A percentile compares a stretch with the other conserved stretches of the same genome.
phyloP scores from a whole-genome alignment of 2,888 invertebrate species.

The Chamaedrilus cognettii region DNA sequence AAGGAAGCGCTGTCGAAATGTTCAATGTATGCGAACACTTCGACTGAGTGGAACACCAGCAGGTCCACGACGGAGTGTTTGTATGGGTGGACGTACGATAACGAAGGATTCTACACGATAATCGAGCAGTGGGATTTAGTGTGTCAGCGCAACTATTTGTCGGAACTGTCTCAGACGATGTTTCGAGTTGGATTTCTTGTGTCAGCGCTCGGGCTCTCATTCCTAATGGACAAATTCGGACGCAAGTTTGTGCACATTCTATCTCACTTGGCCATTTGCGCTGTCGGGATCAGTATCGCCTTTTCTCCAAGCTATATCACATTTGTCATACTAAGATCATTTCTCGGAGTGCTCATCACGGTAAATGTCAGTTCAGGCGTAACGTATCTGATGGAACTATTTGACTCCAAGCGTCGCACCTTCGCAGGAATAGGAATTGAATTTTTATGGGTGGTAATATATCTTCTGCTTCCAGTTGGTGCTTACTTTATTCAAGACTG shows the following conservation, averaged over 20 bases:
- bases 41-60: no score
- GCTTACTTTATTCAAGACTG: constrained; percentile 30
- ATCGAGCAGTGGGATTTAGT: constrained; percentile 33
- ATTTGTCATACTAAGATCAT: constrained; percentile 21
- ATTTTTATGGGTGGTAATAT: constrained; percentile 22
- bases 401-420: constrained; percentile 29
- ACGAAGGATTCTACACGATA: constrained; percentile 26
- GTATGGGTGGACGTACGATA: constrained; percentile 19
- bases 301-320: constrained; percentile 24
- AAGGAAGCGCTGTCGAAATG: no score
- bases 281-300: constrained; percentile 15
- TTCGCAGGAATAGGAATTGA: constrained; percentile 31
- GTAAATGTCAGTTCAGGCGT: constrained; percentile 25
- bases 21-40: no score
- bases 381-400: constrained; percentile 30
- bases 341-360: constrained; percentile 16
- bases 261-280: constrained; percentile 11
- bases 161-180: constrained; percentile 30
- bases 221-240: constrained; percentile 27
- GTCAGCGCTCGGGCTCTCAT: constrained; percentile 15
- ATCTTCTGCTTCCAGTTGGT: constrained; percentile 25
- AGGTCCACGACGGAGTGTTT: no score
- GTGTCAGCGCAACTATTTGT: constrained; percentile 29
- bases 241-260: constrained; percentile 22
- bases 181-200: constrained; percentile 21